phyloP scores from a whole-genome alignment of 1,140 invertebrate genomes.

The Pseudomyrmex gracilis region DNA sequence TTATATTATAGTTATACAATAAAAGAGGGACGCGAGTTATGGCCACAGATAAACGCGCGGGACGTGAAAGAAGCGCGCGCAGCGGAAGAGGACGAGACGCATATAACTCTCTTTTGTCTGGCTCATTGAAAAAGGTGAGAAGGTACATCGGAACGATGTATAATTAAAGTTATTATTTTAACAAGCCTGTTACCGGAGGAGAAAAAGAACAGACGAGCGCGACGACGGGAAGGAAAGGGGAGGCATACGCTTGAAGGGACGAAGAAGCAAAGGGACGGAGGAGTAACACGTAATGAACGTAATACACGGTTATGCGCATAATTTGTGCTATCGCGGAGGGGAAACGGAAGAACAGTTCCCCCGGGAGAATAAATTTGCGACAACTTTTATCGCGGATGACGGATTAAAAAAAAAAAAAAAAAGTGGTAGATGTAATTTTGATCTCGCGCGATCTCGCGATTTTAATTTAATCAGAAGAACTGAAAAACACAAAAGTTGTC shows the following conservation, averaged over 20 bases:
- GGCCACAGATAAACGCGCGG: not conserved
- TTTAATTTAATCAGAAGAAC: too few relatives aligned
- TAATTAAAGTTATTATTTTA: slow-evolving; percentile 81
- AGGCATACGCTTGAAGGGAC: not conserved
- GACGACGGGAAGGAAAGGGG: not conserved
- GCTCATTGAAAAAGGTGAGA: slow-evolving; percentile 77
- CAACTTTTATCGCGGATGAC: slow-evolving; percentile 19
- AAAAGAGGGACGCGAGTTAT: too few relatives aligned
- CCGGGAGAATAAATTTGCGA: slow-evolving; percentile 35
- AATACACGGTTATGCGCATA: slow-evolving; percentile 53
- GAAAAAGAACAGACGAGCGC: slow-evolving; percentile 40
- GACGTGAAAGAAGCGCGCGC: slow-evolving; percentile 21
- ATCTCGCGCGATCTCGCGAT: not conserved
- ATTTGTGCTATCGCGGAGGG: slow-evolving; percentile 53
- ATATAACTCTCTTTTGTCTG: not conserved
- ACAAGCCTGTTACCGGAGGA: slow-evolving; percentile 77
- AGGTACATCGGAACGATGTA: slow-evolving; percentile 76
- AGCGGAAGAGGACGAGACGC: slow-evolving; percentile 34
- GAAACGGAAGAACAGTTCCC: slow-evolving; percentile 18
- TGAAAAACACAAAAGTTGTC: not conserved
- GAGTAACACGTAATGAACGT: slow-evolving; percentile 28
- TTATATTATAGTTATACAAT: too few relatives aligned
- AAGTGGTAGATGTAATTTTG: slow-evolving; percentile 7
- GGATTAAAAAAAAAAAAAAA: too few relatives aligned
- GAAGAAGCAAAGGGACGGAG: not conserved